A percentile compares a stretch with the other conserved stretches of the same genome.
Evolutionary conservation across 2,113 vertebrate genomes (phyloP).

Genomic region (Psilopsiagon aurifrons): DNA sequence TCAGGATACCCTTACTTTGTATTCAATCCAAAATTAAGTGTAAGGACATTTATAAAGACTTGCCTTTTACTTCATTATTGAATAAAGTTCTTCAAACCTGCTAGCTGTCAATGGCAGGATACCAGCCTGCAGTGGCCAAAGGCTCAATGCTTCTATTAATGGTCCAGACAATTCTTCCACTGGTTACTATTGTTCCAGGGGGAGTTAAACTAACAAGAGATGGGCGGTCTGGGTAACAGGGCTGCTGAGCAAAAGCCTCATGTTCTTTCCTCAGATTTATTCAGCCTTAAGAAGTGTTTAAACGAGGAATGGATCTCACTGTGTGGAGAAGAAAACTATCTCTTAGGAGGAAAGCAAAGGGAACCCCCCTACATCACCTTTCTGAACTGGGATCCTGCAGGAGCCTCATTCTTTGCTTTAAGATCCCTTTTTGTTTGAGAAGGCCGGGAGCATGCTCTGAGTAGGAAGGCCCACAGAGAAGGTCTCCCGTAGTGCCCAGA

Average conservation of each 20-base stretch:
- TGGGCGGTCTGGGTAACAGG: background rate
- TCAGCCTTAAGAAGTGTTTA: background rate
- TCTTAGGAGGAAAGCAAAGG: background rate
- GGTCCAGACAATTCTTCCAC: background rate
- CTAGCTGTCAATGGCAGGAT: background rate
- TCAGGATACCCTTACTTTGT: background rate
- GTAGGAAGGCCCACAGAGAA: background rate
- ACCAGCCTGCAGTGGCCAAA: background rate
- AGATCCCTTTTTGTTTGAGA: background rate
- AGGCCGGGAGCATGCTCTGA: background rate
- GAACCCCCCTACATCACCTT: background rate
- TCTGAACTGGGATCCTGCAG: background rate
- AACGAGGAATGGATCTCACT: background rate
- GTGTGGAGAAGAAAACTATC: background rate
- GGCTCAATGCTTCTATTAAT: background rate
- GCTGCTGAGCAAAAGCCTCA: background rate
- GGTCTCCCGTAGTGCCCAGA: background rate
- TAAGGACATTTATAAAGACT: background rate
- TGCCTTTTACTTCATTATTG: background rate
- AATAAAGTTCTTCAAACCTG: background rate
- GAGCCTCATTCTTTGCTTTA: background rate
- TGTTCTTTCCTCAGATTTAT: background rate
- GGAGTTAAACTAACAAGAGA: conserved; percentile 16
- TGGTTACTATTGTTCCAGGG: background rate
- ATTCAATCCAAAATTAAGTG: background rate